Conservation (phyloP, 2,113 vertebrate species). For the Fulica atra region DNA sequence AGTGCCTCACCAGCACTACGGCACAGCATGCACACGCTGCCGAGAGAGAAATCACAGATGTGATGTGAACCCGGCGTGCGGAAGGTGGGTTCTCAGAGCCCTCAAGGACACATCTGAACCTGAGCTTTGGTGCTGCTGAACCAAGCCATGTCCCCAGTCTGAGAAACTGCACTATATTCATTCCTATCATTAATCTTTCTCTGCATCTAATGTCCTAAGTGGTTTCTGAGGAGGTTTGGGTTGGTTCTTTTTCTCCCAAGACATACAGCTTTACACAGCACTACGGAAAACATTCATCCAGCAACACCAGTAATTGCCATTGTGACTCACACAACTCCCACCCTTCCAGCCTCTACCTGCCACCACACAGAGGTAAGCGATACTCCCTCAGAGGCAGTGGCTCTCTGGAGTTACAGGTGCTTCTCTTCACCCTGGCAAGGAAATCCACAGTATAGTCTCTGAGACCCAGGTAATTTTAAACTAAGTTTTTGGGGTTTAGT, state of each 20-base stretch:
- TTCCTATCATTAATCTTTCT: constrained; percentile 3
- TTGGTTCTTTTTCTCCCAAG: not conserved
- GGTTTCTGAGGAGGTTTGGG: not conserved
- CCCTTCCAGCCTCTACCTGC: not conserved
- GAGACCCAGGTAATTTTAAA: not conserved
- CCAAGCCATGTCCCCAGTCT: not conserved
- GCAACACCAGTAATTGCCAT: not conserved
- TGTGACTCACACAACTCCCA: not conserved
- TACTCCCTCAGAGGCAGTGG: not conserved
- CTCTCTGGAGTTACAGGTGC: not conserved
- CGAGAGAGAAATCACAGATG: not conserved
- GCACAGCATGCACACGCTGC: not conserved
- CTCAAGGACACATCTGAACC: not conserved
- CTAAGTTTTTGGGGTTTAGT: not conserved
- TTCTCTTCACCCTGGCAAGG: not conserved
- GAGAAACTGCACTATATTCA: not conserved
- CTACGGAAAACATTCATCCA: constrained; percentile 30
- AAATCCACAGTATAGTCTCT: not conserved
- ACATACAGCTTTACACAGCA: not conserved
- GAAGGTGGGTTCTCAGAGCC: not conserved
- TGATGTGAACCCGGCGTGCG: not conserved
- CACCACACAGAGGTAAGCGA: not conserved
- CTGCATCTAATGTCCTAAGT: not conserved
- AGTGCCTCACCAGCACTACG: not conserved
- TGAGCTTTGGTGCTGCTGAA: not conserved